Base-by-base conservation (phyloP, 2,888 invertebrate genomes). In the Platycheirus albimanus region DNA sequence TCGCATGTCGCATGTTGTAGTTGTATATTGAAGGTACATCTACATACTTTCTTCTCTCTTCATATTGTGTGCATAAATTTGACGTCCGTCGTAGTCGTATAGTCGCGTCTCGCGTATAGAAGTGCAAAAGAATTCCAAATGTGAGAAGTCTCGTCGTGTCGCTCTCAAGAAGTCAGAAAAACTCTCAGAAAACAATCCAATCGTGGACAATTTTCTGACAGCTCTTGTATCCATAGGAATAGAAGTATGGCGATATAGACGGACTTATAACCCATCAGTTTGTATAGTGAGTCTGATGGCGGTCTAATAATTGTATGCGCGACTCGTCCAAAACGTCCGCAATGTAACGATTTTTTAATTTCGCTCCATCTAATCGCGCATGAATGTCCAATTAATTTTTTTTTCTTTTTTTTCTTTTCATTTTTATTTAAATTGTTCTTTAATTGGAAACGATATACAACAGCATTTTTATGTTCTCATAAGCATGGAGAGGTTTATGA, bases 331-430 rank as follows among this genome's bases (percentile, higher is more conserved):
- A 83, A 83, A 83, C 83, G 83, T 83, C 78, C 83, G 83, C 83
- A 47, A 64, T 83, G 78, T 78, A 83, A 83, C 78, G 83, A 83
- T 83, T 83, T 74, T 83, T 83, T 83, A 83, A 83, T 83, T 83
- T 83, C 83, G 83, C 83, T 83, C 83, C 78, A 72, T 78, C 83
- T 83, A 78, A 83, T 83, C 83, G 83, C 83, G 72, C 78, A 83
- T 83, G 83, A 83, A 77, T 83, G 83, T 83, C 78, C 72, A 83
- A 83, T 83, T 78, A 78, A 78, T 69, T 78, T 33, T 54, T 54
- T 47, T 10, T 52, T 19, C 17, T 4, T n/a, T n/a, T n/a, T n/a
- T n/a, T n/a, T n/a, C 33, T 52, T 77, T 83, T 77, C 49, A 77
- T 72, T 77, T 83, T 83, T 78, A 74, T 78, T 83, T 78, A 83